Percentiles rank a stretch among this genome's conserved stretches.
These are phyloP conservation scores for Electrophaes corylata DNA, from an alignment of 2,888 invertebrate species.

Conservation along the genomic window DNA sequence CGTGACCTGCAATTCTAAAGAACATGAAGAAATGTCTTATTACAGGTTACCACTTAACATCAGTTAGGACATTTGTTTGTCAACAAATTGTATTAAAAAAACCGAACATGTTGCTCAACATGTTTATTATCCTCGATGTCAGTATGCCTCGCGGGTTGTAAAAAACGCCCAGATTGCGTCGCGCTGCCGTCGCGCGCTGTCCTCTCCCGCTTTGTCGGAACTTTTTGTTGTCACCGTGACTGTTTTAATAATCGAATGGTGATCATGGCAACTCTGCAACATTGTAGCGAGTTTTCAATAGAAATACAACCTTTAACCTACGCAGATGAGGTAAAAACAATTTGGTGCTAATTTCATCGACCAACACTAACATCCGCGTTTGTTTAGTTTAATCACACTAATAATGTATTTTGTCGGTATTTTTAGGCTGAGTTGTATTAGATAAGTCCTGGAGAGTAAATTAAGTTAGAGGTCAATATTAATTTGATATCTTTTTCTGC, in stretches of 20 bases:
- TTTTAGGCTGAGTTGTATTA: too few relatives aligned
- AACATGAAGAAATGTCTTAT: too few relatives aligned
- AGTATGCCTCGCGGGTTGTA: constrained; percentile 48
- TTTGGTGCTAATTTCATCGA: too few relatives aligned
- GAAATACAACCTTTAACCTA: not conserved
- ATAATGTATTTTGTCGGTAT: too few relatives aligned
- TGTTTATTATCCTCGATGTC: constrained; percentile 13
- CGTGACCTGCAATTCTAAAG: too few relatives aligned
- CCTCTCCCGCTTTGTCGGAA: constrained; percentile 72
- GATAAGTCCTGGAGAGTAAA: too few relatives aligned
- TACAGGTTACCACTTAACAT: too few relatives aligned
- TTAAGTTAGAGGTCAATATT: too few relatives aligned
- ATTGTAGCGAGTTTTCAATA: not conserved
- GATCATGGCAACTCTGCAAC: constrained; percentile 42
- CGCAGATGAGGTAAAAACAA: not conserved
- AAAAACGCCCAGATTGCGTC: constrained; percentile 65
- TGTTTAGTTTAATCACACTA: too few relatives aligned
- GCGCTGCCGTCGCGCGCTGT: constrained; percentile 54
- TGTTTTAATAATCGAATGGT: constrained; percentile 80
- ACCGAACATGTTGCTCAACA: constrained; percentile 10
- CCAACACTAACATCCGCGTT: too few relatives aligned
- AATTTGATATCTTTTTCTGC: too few relatives aligned
- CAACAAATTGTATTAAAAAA: not conserved
- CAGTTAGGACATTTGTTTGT: too few relatives aligned
- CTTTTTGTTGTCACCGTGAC: constrained; percentile 77